Evolutionary conservation across 2,888 invertebrate genomes (phyloP).

Genomic region (Ceraclea dissimilis): DNA sequence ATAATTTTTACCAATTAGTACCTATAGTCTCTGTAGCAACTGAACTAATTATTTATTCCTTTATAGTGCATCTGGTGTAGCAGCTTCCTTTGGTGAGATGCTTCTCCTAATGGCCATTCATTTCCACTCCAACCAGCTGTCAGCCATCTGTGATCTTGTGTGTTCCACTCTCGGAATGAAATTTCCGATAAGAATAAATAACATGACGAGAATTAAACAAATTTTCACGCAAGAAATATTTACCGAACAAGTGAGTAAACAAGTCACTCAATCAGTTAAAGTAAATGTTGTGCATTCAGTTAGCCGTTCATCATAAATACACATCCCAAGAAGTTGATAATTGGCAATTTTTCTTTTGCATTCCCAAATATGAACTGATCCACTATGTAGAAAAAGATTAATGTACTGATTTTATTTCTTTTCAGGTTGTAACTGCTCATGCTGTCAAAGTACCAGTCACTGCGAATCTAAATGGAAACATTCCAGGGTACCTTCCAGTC

Average conservation of each 20-base stretch:
- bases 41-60: neutral
- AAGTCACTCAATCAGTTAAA: neutral
- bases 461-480: constrained; percentile 75
- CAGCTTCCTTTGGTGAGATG: constrained; percentile 93
- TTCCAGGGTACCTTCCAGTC: constrained; percentile 87
- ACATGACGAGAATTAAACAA: constrained; percentile 80
- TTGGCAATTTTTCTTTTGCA: neutral
- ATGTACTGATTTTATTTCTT: constrained; percentile 19
- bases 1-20: no score
- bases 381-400: neutral
- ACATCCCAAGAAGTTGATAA: neutral
- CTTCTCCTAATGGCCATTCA: constrained; percentile 92
- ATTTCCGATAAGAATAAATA: constrained; percentile 78
- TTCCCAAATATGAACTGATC: neutral
- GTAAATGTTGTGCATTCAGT: neutral
- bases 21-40: neutral
- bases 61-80: constrained; percentile 68
- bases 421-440: constrained; percentile 84
- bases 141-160: constrained; percentile 88
- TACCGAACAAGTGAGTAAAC: constrained; percentile 70
- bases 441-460: constrained; percentile 96
- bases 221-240: constrained; percentile 96
- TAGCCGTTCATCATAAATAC: neutral
- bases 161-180: constrained; percentile 94
- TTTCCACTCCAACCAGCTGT: constrained; percentile 90